Percentiles rank a stretch among this genome's conserved stretches.
phyloP scores from a whole-genome alignment of 1,140 invertebrate genomes.

The Philopotamus ludificatus region DNA sequence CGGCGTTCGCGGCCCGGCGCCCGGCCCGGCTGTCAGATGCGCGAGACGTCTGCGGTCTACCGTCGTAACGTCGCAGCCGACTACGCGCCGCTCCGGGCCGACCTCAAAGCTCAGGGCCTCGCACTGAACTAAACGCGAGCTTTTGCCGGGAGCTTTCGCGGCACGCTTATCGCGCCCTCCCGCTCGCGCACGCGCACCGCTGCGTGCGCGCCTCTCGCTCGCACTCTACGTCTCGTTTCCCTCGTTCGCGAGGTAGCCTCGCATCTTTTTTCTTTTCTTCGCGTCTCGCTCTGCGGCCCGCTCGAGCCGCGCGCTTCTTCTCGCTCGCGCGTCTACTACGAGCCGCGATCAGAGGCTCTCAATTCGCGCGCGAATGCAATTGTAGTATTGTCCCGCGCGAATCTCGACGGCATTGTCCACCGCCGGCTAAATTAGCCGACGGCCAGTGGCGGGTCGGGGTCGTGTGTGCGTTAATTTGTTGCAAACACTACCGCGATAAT shows the following conservation, averaged over 20 bases:
- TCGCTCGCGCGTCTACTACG: background rate
- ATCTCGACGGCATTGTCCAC: no score
- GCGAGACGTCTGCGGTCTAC: background rate
- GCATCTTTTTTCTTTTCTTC: background rate
- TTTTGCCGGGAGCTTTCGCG: conserved; percentile 25
- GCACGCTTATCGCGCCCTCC: conserved; percentile 18
- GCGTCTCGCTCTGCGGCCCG: background rate
- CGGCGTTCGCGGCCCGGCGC: background rate
- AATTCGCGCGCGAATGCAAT: no score
- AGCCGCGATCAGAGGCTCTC: background rate
- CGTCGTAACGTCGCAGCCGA: background rate
- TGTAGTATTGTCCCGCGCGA: background rate
- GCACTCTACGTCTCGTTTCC: background rate
- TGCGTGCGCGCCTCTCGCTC: conserved; percentile 7
- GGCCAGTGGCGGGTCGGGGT: no score
- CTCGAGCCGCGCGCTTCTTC: background rate
- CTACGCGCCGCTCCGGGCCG: background rate
- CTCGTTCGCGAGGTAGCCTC: background rate
- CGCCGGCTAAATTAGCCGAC: no score
- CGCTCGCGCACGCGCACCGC: background rate
- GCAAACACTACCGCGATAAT: no score
- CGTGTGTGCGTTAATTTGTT: no score
- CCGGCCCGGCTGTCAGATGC: background rate
- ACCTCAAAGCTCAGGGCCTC: background rate
- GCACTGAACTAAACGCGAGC: conserved; percentile 9